A percentile compares a stretch with the other conserved stretches of the same genome.
These are phyloP conservation scores for Scomberomorus guttatus DNA, from an alignment of 2,797 vertebrate species.

Conservation along the genomic window DNA sequence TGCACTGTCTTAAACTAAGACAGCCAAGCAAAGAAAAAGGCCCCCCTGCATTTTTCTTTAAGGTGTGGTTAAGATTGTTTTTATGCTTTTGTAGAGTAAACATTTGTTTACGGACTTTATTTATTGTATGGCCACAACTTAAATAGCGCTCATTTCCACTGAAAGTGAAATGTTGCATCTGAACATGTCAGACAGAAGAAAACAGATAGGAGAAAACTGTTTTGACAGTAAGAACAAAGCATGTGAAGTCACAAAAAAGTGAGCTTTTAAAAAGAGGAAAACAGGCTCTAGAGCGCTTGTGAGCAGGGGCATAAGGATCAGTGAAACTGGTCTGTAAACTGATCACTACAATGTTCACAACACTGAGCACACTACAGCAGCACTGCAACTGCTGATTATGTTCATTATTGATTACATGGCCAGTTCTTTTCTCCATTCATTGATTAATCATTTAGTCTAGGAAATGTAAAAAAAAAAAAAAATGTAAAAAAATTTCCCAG, in stretches of 20 bases:
- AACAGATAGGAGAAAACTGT: conserved; percentile 24
- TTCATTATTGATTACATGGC: too few species aligned
- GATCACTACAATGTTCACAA: not conserved
- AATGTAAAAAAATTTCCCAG: too few species aligned
- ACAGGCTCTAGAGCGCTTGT: not conserved
- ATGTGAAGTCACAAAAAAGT: conserved; percentile 9
- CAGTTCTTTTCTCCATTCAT: too few species aligned
- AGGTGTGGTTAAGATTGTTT: conserved; percentile 21
- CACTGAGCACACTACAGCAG: too few species aligned
- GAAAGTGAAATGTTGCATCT: conserved; percentile 29
- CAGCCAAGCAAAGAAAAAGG: conserved; percentile 29
- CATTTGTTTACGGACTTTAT: conserved; percentile 27
- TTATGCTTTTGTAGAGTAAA: conserved; percentile 13
- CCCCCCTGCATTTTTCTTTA: conserved; percentile 28
- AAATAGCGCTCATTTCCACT: conserved; percentile 7
- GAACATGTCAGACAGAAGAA: conserved; percentile 33
- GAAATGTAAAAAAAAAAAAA: too few species aligned
- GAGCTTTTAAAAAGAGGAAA: conserved; percentile 22
- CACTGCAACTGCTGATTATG: too few species aligned
- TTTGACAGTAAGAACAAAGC: conserved; percentile 42
- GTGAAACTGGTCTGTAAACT: not conserved
- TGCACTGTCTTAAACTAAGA: conserved; percentile 55
- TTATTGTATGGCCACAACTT: not conserved
- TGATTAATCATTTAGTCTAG: too few species aligned
- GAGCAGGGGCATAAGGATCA: not conserved